Evolutionary conservation across 64 coral and sea anemone species (phyloP), one percentile per base, ranked within the genome.

Genomic region (Montipora capricornis): DNA sequence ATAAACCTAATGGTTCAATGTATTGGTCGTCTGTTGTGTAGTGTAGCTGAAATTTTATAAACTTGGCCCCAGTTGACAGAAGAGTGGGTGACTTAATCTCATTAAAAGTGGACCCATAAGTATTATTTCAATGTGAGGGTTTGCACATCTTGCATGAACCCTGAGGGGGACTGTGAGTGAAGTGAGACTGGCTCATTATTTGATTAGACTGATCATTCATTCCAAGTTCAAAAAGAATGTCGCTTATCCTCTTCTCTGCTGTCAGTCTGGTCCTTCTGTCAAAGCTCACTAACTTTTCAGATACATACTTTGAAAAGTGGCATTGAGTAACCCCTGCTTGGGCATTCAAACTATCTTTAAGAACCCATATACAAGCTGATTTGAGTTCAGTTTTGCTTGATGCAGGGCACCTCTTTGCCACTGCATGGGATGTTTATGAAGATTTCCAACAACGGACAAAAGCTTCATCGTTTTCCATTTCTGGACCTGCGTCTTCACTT

Each of bases 301-400:
- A 68, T 68, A 68, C 64, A 17, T 17, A 68, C 15, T 68, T 68
- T 68, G 64, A 68, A 68, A 68, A 68, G 13, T 68, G 64, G 64
- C 64, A 68, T 68, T 68, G 64, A 68, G 64, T 68, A 68, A 68
- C 64, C 64, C 64, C 64, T 68, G 10, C 64, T 68, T 68, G 64
- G 13, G 64, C 64, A 68, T 68, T 16, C 14, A 13, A 68, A 68
- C 8, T 8, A 12, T 68, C 64, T 68, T 68, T 68, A 68, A 68
- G 13, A 68, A 68, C 64, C 64, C 14, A 13, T 68, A 17, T 68
- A n/a, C 53, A n/a, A 68, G 64, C 14, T 68, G 64, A 68, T 57
- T 8, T 68, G 64, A 68, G 64, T 68, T 68, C 64, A 17, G 64
- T 17, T 12, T 68, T 68, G 64, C 64, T 68, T 5, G 64, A 68